Evolutionary conservation across 1,140 invertebrate genomes (phyloP).

Genomic region (Triops cancriformis): DNA sequence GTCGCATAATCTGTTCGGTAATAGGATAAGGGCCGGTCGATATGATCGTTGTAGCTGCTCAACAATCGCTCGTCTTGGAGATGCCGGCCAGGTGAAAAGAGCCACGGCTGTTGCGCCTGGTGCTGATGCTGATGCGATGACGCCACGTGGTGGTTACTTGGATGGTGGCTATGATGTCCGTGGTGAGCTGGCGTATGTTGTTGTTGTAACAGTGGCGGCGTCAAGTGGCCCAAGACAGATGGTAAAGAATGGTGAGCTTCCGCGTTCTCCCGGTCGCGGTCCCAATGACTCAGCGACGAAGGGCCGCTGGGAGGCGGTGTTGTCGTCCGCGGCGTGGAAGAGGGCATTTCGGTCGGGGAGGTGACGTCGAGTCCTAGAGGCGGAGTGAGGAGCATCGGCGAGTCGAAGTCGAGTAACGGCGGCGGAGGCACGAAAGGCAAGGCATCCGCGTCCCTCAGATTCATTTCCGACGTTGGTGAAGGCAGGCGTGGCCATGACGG

Average conservation of each 20-base stretch:
- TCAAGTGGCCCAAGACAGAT: slow-evolving; percentile 16
- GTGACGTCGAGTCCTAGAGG: slow-evolving; percentile 28
- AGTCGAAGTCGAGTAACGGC: slow-evolving; percentile 24
- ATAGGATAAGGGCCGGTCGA: slow-evolving; percentile 5
- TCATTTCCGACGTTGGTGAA: not conserved
- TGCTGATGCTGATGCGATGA: slow-evolving; percentile 15
- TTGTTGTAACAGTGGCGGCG: slow-evolving; percentile 14
- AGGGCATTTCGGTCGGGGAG: slow-evolving; percentile 22
- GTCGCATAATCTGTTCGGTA: slow-evolving; percentile 16
- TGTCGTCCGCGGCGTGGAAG: slow-evolving; percentile 1
- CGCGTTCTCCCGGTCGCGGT: not conserved
- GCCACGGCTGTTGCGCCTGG: not conserved
- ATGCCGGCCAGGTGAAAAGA: slow-evolving; percentile 12
- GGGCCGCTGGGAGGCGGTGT: not conserved
- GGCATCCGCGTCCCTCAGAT: slow-evolving; percentile 2
- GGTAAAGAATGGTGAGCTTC: not conserved
- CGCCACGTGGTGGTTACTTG: not conserved
- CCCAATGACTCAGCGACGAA: not conserved
- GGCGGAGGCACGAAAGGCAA: slow-evolving; percentile 26
- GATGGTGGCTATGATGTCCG: not conserved
- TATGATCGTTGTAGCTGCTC: not conserved
- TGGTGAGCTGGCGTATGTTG: not conserved
- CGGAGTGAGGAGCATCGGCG: slow-evolving; percentile 19
- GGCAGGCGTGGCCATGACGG: slow-evolving; percentile 2
- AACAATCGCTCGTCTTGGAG: slow-evolving; percentile 16